Percentiles rank a stretch among this genome's conserved stretches.
Conservation (phyloP, 2,797 vertebrate genomes). For the Platalea minor region DNA sequence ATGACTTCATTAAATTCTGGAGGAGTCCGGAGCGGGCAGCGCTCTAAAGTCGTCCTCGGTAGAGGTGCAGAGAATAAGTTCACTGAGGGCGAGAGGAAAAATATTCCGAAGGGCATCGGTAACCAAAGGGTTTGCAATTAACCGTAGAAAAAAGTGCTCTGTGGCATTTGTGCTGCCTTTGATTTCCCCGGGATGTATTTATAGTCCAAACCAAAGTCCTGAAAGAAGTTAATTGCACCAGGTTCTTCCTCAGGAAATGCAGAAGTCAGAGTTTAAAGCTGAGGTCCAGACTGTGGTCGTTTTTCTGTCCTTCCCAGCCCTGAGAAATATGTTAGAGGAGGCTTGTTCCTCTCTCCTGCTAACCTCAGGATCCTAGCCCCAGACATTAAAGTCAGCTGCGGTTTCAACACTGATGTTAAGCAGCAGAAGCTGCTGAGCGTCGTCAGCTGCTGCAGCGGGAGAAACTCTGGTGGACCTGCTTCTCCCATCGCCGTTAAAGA, state of each 20-base stretch:
- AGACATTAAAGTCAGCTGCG: fast-evolving
- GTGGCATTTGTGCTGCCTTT: neutral
- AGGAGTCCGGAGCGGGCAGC: neutral
- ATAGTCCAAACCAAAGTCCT: neutral
- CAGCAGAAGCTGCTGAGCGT: neutral
- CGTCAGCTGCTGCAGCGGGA: neutral
- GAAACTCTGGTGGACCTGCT: neutral
- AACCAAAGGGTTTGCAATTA: neutral
- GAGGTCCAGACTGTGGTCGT: neutral
- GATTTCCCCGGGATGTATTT: neutral
- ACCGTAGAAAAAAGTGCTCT: fast-evolving
- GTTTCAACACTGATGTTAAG: neutral
- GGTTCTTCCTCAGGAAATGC: neutral
- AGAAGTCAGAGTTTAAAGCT: neutral
- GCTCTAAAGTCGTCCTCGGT: neutral
- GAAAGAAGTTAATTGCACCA: neutral
- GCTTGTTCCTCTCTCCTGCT: neutral
- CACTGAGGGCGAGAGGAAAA: neutral
- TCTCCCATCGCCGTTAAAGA: neutral
- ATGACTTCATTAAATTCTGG: neutral
- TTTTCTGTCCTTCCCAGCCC: neutral
- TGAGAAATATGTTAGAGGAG: neutral
- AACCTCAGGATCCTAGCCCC: neutral
- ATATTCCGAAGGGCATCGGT: neutral
- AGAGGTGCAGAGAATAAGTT: neutral